These are phyloP conservation scores for Homarus americanus DNA, from an alignment of 1,140 invertebrate genomes.

Conservation along the genomic window DNA sequence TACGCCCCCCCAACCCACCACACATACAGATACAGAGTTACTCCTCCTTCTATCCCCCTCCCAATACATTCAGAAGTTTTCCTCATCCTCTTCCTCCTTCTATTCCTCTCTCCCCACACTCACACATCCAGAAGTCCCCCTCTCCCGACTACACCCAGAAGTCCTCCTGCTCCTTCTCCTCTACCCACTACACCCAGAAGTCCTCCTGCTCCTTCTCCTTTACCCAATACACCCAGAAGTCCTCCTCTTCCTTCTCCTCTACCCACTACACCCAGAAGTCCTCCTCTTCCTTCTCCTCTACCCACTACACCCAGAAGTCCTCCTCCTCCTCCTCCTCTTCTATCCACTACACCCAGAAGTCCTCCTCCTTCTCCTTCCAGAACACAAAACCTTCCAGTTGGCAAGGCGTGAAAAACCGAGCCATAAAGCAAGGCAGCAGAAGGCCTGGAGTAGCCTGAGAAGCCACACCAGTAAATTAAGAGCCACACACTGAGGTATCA, in stretches of 20 bases:
- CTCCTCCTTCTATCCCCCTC: too few species aligned
- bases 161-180: not conserved
- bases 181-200: not conserved
- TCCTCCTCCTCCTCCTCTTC: not conserved
- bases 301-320: not conserved
- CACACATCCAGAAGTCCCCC: not conserved
- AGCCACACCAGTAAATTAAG: slow-evolving; percentile 21
- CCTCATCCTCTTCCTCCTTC: too few species aligned
- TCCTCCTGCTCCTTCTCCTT: not conserved
- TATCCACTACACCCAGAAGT: not conserved
- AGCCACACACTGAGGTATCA: slow-evolving; percentile 30
- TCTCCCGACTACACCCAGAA: too few species aligned
- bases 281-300: not conserved
- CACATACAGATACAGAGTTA: too few species aligned
- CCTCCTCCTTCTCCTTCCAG: not conserved
- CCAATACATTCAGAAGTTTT: too few species aligned
- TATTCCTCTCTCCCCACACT: too few species aligned
- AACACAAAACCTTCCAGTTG: slow-evolving; percentile 1
- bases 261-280: not conserved
- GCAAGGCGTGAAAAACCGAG: not conserved
- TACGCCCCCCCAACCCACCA: too few species aligned
- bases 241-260: not conserved
- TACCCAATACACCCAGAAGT: not conserved
- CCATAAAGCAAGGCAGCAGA: not conserved
- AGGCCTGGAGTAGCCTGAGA: not conserved